phyloP scores from a whole-genome alignment of 2,797 vertebrate genomes.

The Anisognathus igniventris region DNA sequence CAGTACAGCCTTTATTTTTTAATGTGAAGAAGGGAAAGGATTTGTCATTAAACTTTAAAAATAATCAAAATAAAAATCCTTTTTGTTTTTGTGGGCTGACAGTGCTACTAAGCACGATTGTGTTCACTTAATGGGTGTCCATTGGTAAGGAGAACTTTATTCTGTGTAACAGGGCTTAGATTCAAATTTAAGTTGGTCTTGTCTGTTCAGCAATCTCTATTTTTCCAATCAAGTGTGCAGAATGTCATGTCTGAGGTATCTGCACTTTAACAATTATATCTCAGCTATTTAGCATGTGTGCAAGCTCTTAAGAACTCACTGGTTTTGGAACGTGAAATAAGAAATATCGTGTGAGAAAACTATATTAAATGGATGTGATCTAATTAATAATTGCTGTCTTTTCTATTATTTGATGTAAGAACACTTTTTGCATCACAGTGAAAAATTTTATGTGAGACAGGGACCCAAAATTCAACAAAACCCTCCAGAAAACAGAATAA shows the following conservation, averaged over 20 bases:
- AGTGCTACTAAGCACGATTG: slow-evolving; percentile 42
- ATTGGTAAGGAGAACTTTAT: slow-evolving; percentile 28
- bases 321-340: slow-evolving; percentile 49
- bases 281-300: slow-evolving; percentile 8
- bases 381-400: neutral
- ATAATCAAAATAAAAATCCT: slow-evolving; percentile 74
- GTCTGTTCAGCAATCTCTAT: slow-evolving; percentile 8
- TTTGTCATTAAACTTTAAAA: slow-evolving; percentile 80
- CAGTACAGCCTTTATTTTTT: slow-evolving; percentile 73
- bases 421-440: neutral
- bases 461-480: neutral
- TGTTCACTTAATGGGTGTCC: slow-evolving; percentile 52
- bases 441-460: neutral
- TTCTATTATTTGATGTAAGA: neutral
- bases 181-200: slow-evolving; percentile 60
- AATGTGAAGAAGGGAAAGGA: slow-evolving; percentile 71
- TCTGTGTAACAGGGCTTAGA: neutral
- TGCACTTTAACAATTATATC: slow-evolving; percentile 47
- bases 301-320: slow-evolving; percentile 38
- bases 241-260: slow-evolving; percentile 17
- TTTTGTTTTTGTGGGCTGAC: slow-evolving; percentile 64
- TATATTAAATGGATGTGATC: neutral
- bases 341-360: slow-evolving; percentile 18
- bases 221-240: slow-evolving; percentile 51
- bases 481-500: neutral